Base-by-base conservation (phyloP, 2,888 invertebrate species). In the Ormyrus thymus region DNA sequence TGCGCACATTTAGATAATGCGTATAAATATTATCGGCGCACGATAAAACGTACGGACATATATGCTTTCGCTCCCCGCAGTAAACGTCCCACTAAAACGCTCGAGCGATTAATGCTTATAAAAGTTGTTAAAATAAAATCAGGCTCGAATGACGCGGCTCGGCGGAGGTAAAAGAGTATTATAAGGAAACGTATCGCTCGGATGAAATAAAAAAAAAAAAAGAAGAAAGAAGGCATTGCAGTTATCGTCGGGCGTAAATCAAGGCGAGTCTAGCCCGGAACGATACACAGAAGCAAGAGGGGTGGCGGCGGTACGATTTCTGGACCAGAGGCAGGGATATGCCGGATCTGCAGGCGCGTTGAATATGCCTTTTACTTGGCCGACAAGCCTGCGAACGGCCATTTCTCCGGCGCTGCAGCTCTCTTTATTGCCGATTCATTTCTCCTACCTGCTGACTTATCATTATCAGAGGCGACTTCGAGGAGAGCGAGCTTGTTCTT, bases 361-460 rank as follows among this genome's bases (percentile, higher is more conserved):
- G 64, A 73, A 73, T 73, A 64, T 73, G 64, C 55, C 72, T 73
- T 73, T 64, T 61, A 59, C 61, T 59, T 51, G 13, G 5, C 51
- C 59, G 71, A 59, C 61, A 59, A 59, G 55, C 50, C 7, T 48
- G 15, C 65, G 29, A 10, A 43, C 61, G 51, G 11, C 10, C 65
- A n/a, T 29, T 29, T 29, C 29, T 29, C 29, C 29, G 29, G 29
- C 15, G 29, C 53, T 43, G 9, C 13, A 29, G 29, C 29, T 29
- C 29, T 29, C 29, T 29, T 29, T 29, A 29, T 29, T 29, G 29
- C 29, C 29, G 29, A 29, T 29, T 29, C 29, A 2, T 29, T 29
- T 29, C 29, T 29, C 29, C 29, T 3, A 29, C 29, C 29, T 29
- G 29, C 29, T 29, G 29, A n/a, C 29, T 29, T 29, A 29, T 29